phyloP scores from a whole-genome alignment of 1,140 invertebrate species.

The Drosophila micromelanica region DNA sequence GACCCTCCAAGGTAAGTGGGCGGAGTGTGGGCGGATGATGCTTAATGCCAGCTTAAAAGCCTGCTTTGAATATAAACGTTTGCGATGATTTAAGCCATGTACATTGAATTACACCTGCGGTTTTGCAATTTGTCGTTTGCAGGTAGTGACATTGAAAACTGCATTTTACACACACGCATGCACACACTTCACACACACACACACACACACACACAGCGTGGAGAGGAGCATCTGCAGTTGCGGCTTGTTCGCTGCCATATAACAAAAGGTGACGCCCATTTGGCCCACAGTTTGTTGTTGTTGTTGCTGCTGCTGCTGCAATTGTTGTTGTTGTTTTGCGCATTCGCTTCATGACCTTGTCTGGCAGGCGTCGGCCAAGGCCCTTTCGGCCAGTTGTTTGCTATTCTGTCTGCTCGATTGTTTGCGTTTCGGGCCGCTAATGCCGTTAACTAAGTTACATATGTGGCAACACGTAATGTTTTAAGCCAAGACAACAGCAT shows the following conservation, averaged over 20 bases:
- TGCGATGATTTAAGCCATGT: conserved; percentile 42
- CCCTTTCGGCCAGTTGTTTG: conserved; percentile 45
- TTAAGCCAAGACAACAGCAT: not conserved
- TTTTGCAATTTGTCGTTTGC: conserved; percentile 34
- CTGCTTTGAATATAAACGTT: conserved; percentile 42
- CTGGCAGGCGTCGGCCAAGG: conserved; percentile 38
- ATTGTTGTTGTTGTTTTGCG: conserved; percentile 9
- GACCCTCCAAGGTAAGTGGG: conserved; percentile 86
- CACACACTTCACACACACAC: conserved; percentile 39
- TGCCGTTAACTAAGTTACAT: conserved; percentile 33
- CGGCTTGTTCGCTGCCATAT: conserved; percentile 35
- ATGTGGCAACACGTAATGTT: conserved; percentile 3
- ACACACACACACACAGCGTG: conserved; percentile 19
- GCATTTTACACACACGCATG: conserved; percentile 63
- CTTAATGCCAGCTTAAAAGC: conserved; percentile 16
- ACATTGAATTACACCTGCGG: conserved; percentile 44
- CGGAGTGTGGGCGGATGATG: conserved; percentile 2
- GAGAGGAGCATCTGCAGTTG: conserved; percentile 27
- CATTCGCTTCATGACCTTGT: conserved; percentile 40
- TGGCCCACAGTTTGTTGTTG: conserved; percentile 51
- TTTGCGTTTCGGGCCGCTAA: conserved; percentile 31
- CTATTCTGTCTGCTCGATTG: conserved; percentile 54
- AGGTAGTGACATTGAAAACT: conserved; percentile 70
- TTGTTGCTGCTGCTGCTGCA: conserved; percentile 1
- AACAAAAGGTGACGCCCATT: conserved; percentile 73